Base-by-base conservation (phyloP, 2,797 vertebrate genomes). In the Poecilia velifera region DNA sequence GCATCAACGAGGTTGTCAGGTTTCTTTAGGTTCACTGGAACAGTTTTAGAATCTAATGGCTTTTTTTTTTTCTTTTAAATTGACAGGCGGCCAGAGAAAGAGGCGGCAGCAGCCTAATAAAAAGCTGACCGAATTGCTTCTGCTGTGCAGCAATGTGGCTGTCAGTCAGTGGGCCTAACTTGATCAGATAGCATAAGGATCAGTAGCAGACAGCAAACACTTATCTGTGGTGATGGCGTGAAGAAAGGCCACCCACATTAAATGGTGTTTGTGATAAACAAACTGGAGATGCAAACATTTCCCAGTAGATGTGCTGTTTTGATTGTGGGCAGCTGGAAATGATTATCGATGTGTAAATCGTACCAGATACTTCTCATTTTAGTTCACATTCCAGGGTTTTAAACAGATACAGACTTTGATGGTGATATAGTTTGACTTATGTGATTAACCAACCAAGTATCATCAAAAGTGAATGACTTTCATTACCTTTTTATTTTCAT, bases 141-240 rank as follows among this genome's bases (percentile, higher is more conserved):
- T 86, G 88, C 90, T 84, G 87, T 89, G 87, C 64, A 72, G 84
- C 84, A 90, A 91, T 92, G 90, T 91, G 87, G 84, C 88, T 87
- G 91, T 93, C 93, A 91, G 84, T 95, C 93, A 92, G 87, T 81
- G n/a, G 80, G 77, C 81, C 89, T 86, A 86, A 90, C 87, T 90
- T 91, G 82, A 92, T 94, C 92, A 91, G 92, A 92, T 90, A 90
- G 92, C 87, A 81, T 83, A 73, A 79, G 82, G 91, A 93, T 94
- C 79, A 81, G 93, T 87, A 85, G 78, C 79, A 83, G 84, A 87
- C 83, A 31, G 87, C 87, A 72, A 84, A 82, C 79, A 77, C 88
- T 95, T 94, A 95, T 95, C 91, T 90, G 84, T 93, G 92, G 92
- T 89, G 92, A 95, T 90, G 91, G 84, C 57, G 85, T 92, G 86